phyloP scores from a whole-genome alignment of 2,888 invertebrate species.

The Anticlea derivata region DNA sequence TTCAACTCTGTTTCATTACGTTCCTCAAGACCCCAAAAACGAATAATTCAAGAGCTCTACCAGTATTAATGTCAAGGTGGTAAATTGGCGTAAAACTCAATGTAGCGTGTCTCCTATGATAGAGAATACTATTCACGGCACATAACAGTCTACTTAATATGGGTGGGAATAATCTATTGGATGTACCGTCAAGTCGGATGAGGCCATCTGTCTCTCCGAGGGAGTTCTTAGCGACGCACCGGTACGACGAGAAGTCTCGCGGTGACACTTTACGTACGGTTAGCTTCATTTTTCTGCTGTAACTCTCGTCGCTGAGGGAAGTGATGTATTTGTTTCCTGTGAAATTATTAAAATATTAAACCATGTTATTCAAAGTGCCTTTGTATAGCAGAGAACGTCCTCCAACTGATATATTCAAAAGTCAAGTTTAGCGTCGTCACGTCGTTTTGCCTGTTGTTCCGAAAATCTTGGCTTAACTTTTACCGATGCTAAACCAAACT shows the following conservation, averaged over 20 bases:
- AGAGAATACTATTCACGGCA: conserved; percentile 31
- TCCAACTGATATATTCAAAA: too few species aligned
- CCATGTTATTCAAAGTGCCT: too few species aligned
- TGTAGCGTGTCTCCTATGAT: conserved; percentile 32
- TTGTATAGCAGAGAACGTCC: too few species aligned
- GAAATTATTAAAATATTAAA: neutral
- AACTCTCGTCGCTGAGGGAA: conserved; percentile 91
- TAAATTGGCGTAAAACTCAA: conserved; percentile 34
- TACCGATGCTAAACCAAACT: too few species aligned
- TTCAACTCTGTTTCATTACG: conserved; percentile 9
- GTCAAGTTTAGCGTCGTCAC: too few species aligned
- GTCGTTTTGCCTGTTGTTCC: too few species aligned
- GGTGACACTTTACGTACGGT: conserved; percentile 92
- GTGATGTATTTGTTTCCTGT: conserved; percentile 95
- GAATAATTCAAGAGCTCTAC: conserved; percentile 24
- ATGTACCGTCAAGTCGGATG: conserved; percentile 93
- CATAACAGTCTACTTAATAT: conserved; percentile 36
- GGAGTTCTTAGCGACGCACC: conserved; percentile 96
- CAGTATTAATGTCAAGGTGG: conserved; percentile 23
- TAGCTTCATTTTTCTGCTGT: conserved; percentile 95
- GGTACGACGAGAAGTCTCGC: conserved; percentile 94
- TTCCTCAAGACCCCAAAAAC: conserved; percentile 13
- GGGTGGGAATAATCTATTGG: conserved; percentile 40
- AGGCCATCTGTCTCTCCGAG: conserved; percentile 95
- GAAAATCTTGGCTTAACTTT: too few species aligned